Evolutionary conservation across 2,888 invertebrate species (phyloP).

Genomic region (Lithophane leautieri): DNA sequence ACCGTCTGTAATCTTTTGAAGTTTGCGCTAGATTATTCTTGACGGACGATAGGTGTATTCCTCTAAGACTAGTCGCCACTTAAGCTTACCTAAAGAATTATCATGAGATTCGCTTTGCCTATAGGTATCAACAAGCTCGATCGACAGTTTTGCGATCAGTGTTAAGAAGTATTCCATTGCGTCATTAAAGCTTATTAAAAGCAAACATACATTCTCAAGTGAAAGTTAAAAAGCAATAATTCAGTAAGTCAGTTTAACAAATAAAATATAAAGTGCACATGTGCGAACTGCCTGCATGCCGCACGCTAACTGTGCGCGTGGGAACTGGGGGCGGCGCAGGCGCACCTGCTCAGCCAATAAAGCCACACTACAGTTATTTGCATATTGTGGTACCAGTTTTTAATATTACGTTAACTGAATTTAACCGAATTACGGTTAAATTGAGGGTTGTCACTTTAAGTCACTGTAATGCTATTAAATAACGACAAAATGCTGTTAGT

Average conservation of each 20-base stretch:
- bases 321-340: slow-evolving; percentile 47
- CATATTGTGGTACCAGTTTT: slow-evolving; percentile 29
- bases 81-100: background rate
- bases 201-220: background rate
- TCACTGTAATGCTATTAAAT: background rate
- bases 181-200: background rate
- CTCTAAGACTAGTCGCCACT: background rate
- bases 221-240: slow-evolving; percentile 38
- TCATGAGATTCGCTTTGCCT: background rate
- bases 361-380: slow-evolving; percentile 30
- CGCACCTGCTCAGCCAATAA: slow-evolving; percentile 48
- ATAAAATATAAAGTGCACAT: slow-evolving; percentile 34
- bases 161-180: background rate
- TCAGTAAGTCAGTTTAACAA: slow-evolving; percentile 12
- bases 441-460: background rate
- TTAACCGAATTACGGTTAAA: background rate
- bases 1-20: background rate
- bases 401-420: no score
- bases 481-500: background rate
- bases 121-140: no score
- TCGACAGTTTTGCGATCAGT: background rate
- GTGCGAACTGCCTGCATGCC: slow-evolving; percentile 35
- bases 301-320: slow-evolving; percentile 52
- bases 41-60: background rate
- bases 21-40: background rate